phyloP scores from a whole-genome alignment of 2,797 vertebrate species.

The Bryconaethiops microstoma region DNA sequence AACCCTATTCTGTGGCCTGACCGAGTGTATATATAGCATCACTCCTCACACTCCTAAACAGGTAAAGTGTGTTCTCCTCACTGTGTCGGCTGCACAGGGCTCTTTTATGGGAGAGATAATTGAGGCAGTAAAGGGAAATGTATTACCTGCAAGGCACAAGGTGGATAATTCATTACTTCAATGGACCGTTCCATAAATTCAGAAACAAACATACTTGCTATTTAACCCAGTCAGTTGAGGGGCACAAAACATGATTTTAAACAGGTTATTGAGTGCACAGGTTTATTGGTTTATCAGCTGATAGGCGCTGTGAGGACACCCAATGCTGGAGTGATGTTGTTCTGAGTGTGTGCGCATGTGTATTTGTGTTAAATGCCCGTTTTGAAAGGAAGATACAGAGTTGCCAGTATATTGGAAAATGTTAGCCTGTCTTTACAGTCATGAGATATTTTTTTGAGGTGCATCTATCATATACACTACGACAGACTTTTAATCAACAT shows the following conservation, averaged over 20 bases:
- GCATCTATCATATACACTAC: too few relatives aligned
- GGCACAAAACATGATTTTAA: slow-evolving; percentile 12
- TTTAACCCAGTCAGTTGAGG: slow-evolving; percentile 59
- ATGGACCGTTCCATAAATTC: slow-evolving; percentile 75
- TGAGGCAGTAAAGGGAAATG: slow-evolving; percentile 75
- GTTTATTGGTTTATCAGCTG: slow-evolving; percentile 41
- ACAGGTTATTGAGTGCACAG: background rate
- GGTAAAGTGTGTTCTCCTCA: slow-evolving; percentile 62
- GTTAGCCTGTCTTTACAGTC: background rate
- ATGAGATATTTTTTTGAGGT: background rate
- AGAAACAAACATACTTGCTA: slow-evolving; percentile 70
- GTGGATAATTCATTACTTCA: slow-evolving; percentile 76
- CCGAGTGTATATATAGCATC: slow-evolving; percentile 12
- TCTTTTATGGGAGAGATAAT: slow-evolving; percentile 74
- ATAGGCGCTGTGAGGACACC: slow-evolving; percentile 13
- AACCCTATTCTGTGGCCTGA: background rate
- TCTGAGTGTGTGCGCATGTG: background rate
- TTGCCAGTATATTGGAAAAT: background rate
- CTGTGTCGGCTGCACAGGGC: slow-evolving; percentile 50
- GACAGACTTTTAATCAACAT: too few relatives aligned
- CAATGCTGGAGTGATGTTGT: background rate
- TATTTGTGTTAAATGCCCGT: slow-evolving; percentile 10
- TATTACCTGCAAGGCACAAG: slow-evolving; percentile 72
- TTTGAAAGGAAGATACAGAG: background rate
- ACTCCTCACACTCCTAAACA: slow-evolving; percentile 22